phyloP scores from a whole-genome alignment of 2,113 vertebrate species.

The Cepphus grylle region DNA sequence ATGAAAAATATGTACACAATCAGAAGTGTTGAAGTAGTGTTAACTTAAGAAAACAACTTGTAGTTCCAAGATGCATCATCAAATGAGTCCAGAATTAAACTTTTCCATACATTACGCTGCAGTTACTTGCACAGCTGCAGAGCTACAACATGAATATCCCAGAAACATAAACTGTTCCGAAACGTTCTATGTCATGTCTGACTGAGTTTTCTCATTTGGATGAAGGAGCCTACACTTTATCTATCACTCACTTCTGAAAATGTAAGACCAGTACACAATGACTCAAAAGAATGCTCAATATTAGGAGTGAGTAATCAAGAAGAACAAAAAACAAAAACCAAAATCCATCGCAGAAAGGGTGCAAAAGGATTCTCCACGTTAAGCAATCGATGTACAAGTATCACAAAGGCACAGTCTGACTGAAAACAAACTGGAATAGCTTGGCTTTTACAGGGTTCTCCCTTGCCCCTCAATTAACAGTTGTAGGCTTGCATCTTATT shows the following conservation, averaged over 20 bases:
- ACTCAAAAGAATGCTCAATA: not conserved
- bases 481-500: not conserved
- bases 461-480: not conserved
- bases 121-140: not conserved
- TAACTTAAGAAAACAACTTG: not conserved
- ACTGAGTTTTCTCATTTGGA: not conserved
- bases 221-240: not conserved
- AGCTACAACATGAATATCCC: not conserved
- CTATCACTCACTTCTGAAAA: not conserved
- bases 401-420: not conserved
- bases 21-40: accelerated
- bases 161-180: not conserved
- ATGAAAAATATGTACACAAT: accelerated
- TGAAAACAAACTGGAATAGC: not conserved
- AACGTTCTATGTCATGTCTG: not conserved
- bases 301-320: not conserved
- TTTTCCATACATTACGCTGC: not conserved
- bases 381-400: not conserved
- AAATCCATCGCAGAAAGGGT: not conserved
- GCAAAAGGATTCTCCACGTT: not conserved
- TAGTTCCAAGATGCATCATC: not conserved
- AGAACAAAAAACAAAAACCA: not conserved
- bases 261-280: accelerated
- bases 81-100: not conserved
- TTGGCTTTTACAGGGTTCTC: not conserved